Percentiles rank a stretch among this genome's conserved stretches.
These are phyloP conservation scores for Crematogaster levior DNA, from an alignment of 2,888 invertebrate genomes.

Conservation along the genomic window DNA sequence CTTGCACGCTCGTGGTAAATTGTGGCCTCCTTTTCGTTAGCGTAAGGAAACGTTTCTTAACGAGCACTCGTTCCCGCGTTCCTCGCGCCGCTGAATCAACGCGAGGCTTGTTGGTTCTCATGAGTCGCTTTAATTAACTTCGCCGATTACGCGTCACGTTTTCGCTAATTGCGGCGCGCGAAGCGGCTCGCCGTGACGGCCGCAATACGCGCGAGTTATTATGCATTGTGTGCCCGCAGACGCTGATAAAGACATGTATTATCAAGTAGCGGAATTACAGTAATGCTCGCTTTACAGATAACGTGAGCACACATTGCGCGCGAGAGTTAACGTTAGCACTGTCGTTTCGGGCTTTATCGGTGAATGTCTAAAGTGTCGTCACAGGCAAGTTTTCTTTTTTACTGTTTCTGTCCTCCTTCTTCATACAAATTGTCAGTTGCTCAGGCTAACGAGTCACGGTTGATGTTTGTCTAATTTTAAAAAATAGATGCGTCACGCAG, in stretches of 20 bases:
- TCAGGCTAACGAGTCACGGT: not conserved
- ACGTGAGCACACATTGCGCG: constrained; percentile 61
- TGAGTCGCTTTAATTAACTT: constrained; percentile 37
- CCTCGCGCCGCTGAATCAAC: not conserved
- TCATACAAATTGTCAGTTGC: not conserved
- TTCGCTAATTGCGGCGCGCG: constrained; percentile 40
- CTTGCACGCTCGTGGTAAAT: constrained; percentile 38
- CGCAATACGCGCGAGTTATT: constrained; percentile 27
- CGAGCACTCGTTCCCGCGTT: constrained; percentile 44
- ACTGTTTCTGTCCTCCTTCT: too few species aligned
- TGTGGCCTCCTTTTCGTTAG: constrained; percentile 13
- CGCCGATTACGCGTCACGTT: constrained; percentile 38
- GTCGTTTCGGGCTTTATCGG: constrained; percentile 40
- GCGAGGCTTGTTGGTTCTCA: constrained; percentile 11
- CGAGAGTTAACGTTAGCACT: constrained; percentile 29
- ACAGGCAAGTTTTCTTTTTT: not conserved
- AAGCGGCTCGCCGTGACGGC: constrained; percentile 34
- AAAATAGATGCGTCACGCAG: not conserved
- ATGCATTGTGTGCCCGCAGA: constrained; percentile 58
- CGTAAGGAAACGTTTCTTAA: constrained; percentile 10
- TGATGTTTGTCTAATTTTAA: constrained; percentile 2
- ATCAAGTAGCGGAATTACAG: constrained; percentile 66
- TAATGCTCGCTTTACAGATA: constrained; percentile 61
- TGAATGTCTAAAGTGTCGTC: not conserved
- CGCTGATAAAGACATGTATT: constrained; percentile 67